These are phyloP conservation scores for Caerostris darwini DNA, from an alignment of 1,140 invertebrate genomes.

Conservation along the genomic window DNA sequence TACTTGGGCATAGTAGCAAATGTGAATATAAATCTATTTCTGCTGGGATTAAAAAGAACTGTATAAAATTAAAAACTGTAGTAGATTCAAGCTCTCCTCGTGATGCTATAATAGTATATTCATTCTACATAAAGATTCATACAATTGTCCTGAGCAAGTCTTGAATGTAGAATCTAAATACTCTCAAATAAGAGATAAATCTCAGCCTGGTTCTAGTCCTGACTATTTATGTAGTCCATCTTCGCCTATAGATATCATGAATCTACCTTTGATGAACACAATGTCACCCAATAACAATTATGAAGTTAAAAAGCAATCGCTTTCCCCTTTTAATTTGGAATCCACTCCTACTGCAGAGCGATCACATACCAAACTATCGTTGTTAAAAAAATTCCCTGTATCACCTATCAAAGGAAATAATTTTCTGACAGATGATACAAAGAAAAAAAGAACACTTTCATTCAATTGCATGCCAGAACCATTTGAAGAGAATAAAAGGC, in stretches of 20 bases:
- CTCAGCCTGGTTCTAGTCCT: not conserved
- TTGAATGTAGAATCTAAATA: not conserved
- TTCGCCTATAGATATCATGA: not conserved
- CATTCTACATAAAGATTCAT: not conserved
- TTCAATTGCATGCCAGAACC: not conserved
- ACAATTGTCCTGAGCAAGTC: not conserved
- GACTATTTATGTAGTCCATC: not conserved
- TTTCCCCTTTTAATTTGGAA: constrained; percentile 8
- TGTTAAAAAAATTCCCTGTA: not conserved
- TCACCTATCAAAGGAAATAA: constrained; percentile 66
- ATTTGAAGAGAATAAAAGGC: not conserved
- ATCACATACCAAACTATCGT: not conserved
- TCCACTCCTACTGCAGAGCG: constrained; percentile 22
- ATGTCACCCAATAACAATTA: not conserved
- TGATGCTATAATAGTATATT: not conserved
- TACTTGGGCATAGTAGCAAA: too few species aligned
- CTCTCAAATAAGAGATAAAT: not conserved
- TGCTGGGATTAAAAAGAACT: not conserved
- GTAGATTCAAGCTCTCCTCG: not conserved
- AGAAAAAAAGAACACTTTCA: constrained; percentile 40
- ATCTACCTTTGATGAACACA: not conserved
- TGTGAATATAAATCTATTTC: not conserved
- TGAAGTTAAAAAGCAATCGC: not conserved
- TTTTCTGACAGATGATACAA: constrained; percentile 8
- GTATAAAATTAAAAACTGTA: not conserved